phyloP scores from a whole-genome alignment of 1,140 invertebrate genomes.

The Ceratitis capitata region DNA sequence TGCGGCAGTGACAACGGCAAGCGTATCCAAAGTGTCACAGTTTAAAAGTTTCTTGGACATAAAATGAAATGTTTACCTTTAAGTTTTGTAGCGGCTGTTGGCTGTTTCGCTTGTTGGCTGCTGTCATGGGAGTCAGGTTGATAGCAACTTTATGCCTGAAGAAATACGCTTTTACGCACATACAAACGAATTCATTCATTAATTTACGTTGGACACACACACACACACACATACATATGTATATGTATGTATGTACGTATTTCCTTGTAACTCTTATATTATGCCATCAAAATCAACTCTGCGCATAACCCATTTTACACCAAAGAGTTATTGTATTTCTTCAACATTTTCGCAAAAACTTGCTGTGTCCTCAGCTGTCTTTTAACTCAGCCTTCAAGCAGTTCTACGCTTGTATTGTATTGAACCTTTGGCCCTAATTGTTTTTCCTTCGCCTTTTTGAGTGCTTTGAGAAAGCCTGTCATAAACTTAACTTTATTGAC shows the following conservation, averaged over 20 bases:
- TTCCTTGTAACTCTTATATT: too few relatives aligned
- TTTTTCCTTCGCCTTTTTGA: not conserved
- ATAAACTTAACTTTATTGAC: constrained; percentile 3
- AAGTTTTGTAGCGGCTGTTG: not conserved
- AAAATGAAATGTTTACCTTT: constrained; percentile 20
- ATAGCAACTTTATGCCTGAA: not conserved
- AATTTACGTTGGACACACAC: not conserved
- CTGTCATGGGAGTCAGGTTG: not conserved
- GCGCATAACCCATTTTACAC: not conserved
- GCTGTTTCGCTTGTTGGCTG: too few relatives aligned
- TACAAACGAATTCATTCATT: not conserved
- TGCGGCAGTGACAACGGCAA: too few relatives aligned
- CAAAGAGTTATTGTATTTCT: not conserved
- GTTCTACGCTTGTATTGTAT: not conserved
- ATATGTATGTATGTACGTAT: not conserved
- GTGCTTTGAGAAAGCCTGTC: not conserved
- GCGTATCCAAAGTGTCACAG: constrained; percentile 19
- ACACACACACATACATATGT: not conserved
- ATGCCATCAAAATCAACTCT: not conserved
- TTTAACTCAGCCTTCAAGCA: not conserved
- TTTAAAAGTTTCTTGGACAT: constrained; percentile 4
- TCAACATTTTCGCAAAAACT: not conserved
- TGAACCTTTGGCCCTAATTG: not conserved
- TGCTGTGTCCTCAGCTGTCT: not conserved
- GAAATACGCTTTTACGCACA: not conserved